A percentile compares a stretch with the other conserved stretches of the same genome.
These are phyloP conservation scores for Tylochromis polylepis DNA, from an alignment of 2,113 vertebrate species.

Conservation along the genomic window DNA sequence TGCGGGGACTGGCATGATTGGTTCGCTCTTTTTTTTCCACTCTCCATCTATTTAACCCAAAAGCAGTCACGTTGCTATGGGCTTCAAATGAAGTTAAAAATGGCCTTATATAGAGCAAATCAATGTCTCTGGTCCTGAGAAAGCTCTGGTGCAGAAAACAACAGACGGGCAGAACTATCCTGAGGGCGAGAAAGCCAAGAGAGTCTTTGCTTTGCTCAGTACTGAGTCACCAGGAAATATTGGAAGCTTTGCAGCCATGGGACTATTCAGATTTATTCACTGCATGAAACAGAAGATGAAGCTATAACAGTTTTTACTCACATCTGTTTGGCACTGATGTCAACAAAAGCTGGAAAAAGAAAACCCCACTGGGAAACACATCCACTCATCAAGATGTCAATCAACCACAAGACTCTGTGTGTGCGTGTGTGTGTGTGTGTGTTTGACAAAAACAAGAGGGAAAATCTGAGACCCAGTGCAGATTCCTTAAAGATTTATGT, in stretches of 20 bases:
- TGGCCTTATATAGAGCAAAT: slow-evolving; percentile 9
- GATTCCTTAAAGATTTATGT: slow-evolving; percentile 5
- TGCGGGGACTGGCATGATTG: background rate
- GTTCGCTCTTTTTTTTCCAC: background rate
- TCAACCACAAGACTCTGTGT: background rate
- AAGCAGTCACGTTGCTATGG: background rate
- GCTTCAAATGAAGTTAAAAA: background rate
- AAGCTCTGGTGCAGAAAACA: slow-evolving; percentile 6
- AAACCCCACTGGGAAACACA: background rate
- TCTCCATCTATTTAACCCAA: background rate
- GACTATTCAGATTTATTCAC: background rate
- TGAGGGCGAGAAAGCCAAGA: background rate
- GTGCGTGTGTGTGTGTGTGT: background rate
- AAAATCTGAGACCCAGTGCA: background rate
- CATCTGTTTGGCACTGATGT: background rate
- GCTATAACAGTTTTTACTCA: background rate
- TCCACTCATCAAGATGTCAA: background rate
- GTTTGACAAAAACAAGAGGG: background rate
- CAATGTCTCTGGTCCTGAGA: background rate
- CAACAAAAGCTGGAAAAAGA: background rate
- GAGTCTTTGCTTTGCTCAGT: background rate
- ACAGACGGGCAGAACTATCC: background rate
- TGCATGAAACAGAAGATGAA: background rate
- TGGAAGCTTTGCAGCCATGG: background rate
- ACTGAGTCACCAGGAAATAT: slow-evolving; percentile 3